Conservation (phyloP, 2,113 vertebrate species). For the Prionailurus viverrinus region DNA sequence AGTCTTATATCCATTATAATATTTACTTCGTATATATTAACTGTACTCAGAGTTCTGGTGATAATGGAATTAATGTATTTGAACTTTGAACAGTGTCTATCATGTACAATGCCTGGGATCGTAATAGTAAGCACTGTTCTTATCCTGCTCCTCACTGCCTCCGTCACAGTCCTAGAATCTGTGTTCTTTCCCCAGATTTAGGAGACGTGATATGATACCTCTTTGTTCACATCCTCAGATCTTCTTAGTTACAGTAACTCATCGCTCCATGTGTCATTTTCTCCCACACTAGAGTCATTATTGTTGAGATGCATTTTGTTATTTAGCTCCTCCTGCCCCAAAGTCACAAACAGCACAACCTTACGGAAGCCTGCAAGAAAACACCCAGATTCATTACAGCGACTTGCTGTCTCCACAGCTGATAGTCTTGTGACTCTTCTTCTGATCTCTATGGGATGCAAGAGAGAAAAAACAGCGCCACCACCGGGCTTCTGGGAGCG, state of each 20-base stretch:
- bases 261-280: background rate
- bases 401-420: background rate
- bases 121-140: background rate
- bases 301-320: background rate
- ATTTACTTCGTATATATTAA: background rate
- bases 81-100: background rate
- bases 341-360: background rate
- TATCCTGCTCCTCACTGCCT: background rate
- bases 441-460: background rate
- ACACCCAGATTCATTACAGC: background rate
- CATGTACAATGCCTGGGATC: background rate
- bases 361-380: background rate
- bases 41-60: background rate
- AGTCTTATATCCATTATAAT: background rate
- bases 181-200: background rate
- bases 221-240: background rate
- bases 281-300: background rate
- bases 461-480: background rate
- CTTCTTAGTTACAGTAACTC: background rate
- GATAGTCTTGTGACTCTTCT: background rate
- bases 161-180: background rate
- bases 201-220: background rate
- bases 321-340: background rate
- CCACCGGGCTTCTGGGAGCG: background rate
- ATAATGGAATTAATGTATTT: background rate